These are phyloP conservation scores for Ambastaia sidthimunki DNA, from an alignment of 2,797 vertebrate genomes.

Conservation along the genomic window DNA sequence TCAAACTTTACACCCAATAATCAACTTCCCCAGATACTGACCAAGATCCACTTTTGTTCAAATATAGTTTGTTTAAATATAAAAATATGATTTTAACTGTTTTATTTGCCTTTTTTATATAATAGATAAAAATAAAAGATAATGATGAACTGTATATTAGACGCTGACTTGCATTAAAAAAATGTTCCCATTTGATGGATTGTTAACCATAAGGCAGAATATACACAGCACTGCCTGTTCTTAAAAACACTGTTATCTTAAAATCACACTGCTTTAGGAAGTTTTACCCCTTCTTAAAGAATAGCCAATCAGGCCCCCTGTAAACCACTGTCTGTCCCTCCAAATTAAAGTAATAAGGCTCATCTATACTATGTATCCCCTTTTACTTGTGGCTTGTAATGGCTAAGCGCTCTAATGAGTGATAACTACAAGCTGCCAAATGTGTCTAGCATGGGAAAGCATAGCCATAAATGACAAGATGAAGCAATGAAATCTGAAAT, in stretches of 20 bases:
- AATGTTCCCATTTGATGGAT: slow-evolving; percentile 1
- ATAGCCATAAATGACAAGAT: slow-evolving; percentile 73
- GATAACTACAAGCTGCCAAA: slow-evolving; percentile 39
- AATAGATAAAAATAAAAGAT: slow-evolving; percentile 13
- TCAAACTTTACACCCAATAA: not conserved
- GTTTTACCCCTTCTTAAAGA: not conserved
- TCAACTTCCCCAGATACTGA: not conserved
- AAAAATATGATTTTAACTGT: not conserved
- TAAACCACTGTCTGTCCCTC: slow-evolving; percentile 10
- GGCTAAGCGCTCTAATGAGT: slow-evolving; percentile 40
- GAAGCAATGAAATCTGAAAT: slow-evolving; percentile 71
- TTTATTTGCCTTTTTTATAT: not conserved
- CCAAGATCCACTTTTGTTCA: not conserved
- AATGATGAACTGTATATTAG: not conserved
- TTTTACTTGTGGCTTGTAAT: slow-evolving; percentile 20
- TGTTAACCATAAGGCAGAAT: slow-evolving; percentile 16
- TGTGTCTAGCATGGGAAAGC: slow-evolving; percentile 55
- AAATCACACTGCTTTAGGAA: not conserved
- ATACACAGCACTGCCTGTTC: not conserved
- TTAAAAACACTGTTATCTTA: slow-evolving; percentile 4
- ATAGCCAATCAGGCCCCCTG: not conserved
- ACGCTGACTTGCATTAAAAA: not conserved
- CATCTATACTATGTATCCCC: not conserved
- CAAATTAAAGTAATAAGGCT: not conserved
- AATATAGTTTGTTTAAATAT: not conserved